A percentile compares a stretch with the other conserved stretches of the same genome.
phyloP scores from a whole-genome alignment of 2,113 vertebrate genomes.

The Aix galericulata region DNA sequence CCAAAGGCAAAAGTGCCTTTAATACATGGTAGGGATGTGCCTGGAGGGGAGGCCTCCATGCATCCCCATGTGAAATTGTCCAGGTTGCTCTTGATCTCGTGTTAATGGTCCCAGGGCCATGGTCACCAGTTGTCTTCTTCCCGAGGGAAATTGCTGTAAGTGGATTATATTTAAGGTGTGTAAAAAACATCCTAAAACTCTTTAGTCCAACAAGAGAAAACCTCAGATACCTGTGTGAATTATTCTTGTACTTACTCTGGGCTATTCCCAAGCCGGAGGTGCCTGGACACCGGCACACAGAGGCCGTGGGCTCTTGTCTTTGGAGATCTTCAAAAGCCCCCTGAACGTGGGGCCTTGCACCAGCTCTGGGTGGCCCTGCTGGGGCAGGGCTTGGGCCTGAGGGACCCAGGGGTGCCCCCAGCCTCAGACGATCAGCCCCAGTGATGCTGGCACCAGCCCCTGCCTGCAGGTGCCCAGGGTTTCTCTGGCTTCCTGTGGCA shows the following conservation, averaged over 20 bases:
- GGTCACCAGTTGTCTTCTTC: background rate
- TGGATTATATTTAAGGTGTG: background rate
- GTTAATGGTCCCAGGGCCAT: background rate
- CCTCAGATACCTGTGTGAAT: background rate
- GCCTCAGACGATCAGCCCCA: too few species aligned
- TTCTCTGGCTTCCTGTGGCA: background rate
- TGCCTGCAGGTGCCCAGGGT: too few species aligned
- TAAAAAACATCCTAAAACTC: background rate
- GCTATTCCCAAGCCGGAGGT: background rate
- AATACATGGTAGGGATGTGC: background rate
- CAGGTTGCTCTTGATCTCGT: background rate
- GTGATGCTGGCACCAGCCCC: too few species aligned
- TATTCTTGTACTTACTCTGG: background rate
- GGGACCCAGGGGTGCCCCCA: too few species aligned
- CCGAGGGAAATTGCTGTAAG: background rate
- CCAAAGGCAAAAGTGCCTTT: constrained; percentile 32
- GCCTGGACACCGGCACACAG: too few species aligned
- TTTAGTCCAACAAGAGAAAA: background rate
- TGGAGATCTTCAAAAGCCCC: too few species aligned
- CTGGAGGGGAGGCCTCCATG: background rate
- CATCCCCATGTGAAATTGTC: background rate
- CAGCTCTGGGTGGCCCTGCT: too few species aligned
- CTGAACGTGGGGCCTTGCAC: too few species aligned
- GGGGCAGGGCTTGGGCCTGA: too few species aligned
- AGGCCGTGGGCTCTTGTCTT: too few species aligned